Evolutionary conservation across 2,888 invertebrate genomes (phyloP), one percentile per base, ranked within the genome.

Genomic region (Agrypnus murinus): DNA sequence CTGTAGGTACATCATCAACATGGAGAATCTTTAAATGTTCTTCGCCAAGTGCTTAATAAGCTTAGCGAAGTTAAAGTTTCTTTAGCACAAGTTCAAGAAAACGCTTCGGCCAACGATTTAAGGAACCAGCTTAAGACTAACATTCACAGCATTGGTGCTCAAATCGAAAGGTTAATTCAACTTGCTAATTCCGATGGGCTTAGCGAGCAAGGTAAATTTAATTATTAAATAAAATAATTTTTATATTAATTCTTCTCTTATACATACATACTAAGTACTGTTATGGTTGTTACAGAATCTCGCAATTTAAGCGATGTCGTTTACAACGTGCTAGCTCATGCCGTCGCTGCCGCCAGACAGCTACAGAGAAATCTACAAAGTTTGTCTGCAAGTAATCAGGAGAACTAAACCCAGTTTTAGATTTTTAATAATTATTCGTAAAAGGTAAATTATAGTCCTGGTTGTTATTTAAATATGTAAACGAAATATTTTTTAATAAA

Each of bases 91-190:
- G 4, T 31, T 31, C n/a, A 50, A 10, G 31, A 19, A 46, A 10
- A 9, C 5, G 2, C 15, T 19, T 10, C 10, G 19, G 46, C 19
- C 10, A 19, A 2, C 10, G 50, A 50, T 12, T 8, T 50, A 31
- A 50, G n/a, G 12, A 50, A 31, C 50, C 4, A 50, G 7, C 31
- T 50, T 9, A 50, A 9, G 7, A 50, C n/a, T 7, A 5, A 50
- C 6, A 12, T 50, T 12, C n/a, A 50, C 12, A 50, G 32, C 12
- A 12, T 50, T 12, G 10, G 6, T 12, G 25, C 12, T 3, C 50
- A 50, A 50, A 31, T 50, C 25, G 50, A 50, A 31, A 10, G 50
- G 7, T 50, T 50, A 31, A 12, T 50, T 5, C 50, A 50, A 31
- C 1, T 31, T n/a, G 50, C n/a, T 5, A 31, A 50, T 14, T 15